Evolutionary conservation across 1,140 invertebrate genomes (phyloP), one percentile per base, ranked within the genome.

Genomic region (Adelges cooleyi): DNA sequence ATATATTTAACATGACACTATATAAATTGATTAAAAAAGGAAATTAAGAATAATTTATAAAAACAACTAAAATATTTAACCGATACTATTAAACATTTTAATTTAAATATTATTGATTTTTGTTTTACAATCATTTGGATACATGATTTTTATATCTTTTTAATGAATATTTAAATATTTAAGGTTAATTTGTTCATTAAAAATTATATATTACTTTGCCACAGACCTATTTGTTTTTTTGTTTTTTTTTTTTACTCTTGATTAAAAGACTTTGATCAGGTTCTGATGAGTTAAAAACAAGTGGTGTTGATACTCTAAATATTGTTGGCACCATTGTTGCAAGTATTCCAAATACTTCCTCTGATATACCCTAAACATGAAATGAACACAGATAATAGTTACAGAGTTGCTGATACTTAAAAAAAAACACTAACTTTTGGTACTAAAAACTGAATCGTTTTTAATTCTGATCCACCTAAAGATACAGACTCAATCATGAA

Each of bases 401-500:
- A 33, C 23, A 13, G 11, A 53, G 38, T 50, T 54, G n/a, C 23
- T 54, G 27, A 53, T 67, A 59, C 18, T 27, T 22, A 27, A 1
- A 27, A 54, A 53, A 3, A 23, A 65, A 49, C 36, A 69, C 70
- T 73, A 76, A 86, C 86, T 77, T 84, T 81, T 22, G 89, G 88
- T 11, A 91, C 82, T 59, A 90, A 74, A 75, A 92, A 90, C 74
- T 91, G 88, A 42, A 91, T 79, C 75, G 89, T 95, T 72, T 89
- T 86, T 25, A 94, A 82, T 73, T 94, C 90, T 13, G 91, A 87
- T 18, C 90, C 91, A 67, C 91, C 90, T 85, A 85, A 90, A 1
- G 87, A 90, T 6, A 90, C 86, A 82, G 94, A 94, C 80, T 98
- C 95, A 74, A 99, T 96, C 90, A 98, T 95, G 75, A 98, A 99